Conservation (phyloP, 2,113 vertebrate species). For the Platichthys stellatus region DNA sequence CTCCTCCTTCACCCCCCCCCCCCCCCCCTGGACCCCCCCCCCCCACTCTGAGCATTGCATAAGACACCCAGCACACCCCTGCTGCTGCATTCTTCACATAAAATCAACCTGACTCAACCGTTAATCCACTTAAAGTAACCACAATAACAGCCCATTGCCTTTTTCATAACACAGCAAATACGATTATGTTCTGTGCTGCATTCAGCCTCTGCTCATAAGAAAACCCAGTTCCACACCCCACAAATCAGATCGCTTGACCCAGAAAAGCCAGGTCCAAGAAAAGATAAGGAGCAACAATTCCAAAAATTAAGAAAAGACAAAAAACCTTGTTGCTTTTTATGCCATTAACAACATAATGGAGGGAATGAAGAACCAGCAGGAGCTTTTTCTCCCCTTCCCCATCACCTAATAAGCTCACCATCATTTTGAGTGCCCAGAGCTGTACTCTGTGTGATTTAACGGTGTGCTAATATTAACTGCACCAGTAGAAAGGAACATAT, state of each 20-base stretch:
- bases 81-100: slow-evolving; percentile 31
- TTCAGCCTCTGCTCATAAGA: slow-evolving; percentile 48
- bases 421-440: no score
- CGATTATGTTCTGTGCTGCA: slow-evolving; percentile 45
- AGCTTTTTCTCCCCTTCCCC: background rate
- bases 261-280: slow-evolving; percentile 15
- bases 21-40: no score
- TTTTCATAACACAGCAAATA: slow-evolving; percentile 64
- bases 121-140: slow-evolving; percentile 66
- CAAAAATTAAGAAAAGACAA: background rate
- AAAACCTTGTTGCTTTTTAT: no score
- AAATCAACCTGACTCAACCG: slow-evolving; percentile 37
- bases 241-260: slow-evolving; percentile 28
- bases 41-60: slow-evolving; percentile 13
- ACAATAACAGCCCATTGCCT: slow-evolving; percentile 42
- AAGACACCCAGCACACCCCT: slow-evolving; percentile 24
- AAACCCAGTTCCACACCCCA: slow-evolving; percentile 35
- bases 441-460: no score
- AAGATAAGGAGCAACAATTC: background rate
- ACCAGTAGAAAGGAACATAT: no score
- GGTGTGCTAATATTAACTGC: no score
- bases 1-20: background rate
- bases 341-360: background rate
- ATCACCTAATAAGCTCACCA: background rate
- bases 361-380: background rate